These are phyloP conservation scores for Struthidea cinerea DNA, from an alignment of 2,113 vertebrate genomes.

Conservation along the genomic window DNA sequence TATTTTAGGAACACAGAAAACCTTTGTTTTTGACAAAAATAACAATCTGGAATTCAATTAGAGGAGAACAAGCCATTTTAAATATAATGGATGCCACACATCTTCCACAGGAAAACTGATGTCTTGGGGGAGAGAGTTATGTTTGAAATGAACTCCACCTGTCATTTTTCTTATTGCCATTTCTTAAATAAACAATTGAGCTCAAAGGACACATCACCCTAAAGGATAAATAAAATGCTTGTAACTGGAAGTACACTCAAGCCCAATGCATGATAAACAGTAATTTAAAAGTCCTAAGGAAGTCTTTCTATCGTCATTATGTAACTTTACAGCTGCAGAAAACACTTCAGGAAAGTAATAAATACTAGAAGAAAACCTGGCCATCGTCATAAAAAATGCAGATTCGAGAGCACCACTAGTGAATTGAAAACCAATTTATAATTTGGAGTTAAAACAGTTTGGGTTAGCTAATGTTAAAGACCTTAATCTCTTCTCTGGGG, in stretches of 20 bases:
- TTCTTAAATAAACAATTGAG: slow-evolving; percentile 55
- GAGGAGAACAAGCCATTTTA: slow-evolving; percentile 53
- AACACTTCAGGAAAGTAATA: neutral
- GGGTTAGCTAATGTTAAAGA: neutral
- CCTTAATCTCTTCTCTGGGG: neutral
- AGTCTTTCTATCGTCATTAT: neutral
- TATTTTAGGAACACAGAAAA: slow-evolving; percentile 75
- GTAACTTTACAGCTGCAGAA: neutral
- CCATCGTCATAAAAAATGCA: neutral
- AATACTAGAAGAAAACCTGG: neutral
- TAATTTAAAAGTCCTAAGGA: neutral
- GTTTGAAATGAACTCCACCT: slow-evolving; percentile 23
- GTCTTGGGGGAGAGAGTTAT: slow-evolving; percentile 37
- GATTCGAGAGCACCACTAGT: neutral
- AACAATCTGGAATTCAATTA: slow-evolving; percentile 69
- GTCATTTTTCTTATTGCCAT: neutral
- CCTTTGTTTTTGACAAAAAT: slow-evolving; percentile 67
- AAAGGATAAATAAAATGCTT: slow-evolving; percentile 48
- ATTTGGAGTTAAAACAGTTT: neutral
- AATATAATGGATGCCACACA: slow-evolving; percentile 50
- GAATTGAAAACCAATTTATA: neutral
- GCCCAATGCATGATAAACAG: neutral
- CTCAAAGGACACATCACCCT: slow-evolving; percentile 49
- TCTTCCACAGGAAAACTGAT: slow-evolving; percentile 27
- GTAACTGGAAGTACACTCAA: neutral